These are phyloP conservation scores for Eilema depressum DNA, from an alignment of 2,888 invertebrate genomes.

Conservation along the genomic window DNA sequence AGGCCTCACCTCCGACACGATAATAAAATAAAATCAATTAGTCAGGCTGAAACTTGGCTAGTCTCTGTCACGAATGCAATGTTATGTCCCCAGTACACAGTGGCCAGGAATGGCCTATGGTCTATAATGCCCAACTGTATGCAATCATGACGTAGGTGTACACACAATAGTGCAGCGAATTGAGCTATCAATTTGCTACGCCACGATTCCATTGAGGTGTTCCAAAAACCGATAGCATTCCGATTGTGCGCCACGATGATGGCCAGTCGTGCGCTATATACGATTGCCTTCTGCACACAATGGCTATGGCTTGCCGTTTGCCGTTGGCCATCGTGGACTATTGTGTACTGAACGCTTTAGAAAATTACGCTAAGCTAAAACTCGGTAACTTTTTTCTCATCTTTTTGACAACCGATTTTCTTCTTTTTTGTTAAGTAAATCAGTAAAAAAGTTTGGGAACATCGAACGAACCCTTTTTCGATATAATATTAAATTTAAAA, in stretches of 20 bases:
- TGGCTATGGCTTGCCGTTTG: background rate
- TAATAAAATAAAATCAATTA: conserved; percentile 24
- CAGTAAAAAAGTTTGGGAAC: background rate
- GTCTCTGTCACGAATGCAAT: background rate
- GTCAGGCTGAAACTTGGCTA: conserved; percentile 22
- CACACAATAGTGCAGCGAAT: background rate
- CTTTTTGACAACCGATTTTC: background rate
- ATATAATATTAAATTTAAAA: background rate
- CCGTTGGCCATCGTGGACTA: background rate
- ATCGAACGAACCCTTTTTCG: background rate
- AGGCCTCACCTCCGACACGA: conserved; percentile 22
- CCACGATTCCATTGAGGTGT: background rate
- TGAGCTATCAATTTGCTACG: background rate
- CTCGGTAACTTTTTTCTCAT: background rate
- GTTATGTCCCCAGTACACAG: background rate
- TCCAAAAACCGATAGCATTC: background rate
- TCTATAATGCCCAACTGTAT: background rate
- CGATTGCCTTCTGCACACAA: background rate
- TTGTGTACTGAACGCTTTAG: background rate
- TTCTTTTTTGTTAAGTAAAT: background rate
- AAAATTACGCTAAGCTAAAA: background rate
- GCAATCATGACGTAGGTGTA: background rate
- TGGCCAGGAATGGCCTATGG: background rate
- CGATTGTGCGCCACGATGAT: background rate
- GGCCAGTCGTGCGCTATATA: background rate